These are phyloP conservation scores for Pipistrellus pipistrellus DNA, from an alignment of 2,797 vertebrate species.

Conservation along the genomic window DNA sequence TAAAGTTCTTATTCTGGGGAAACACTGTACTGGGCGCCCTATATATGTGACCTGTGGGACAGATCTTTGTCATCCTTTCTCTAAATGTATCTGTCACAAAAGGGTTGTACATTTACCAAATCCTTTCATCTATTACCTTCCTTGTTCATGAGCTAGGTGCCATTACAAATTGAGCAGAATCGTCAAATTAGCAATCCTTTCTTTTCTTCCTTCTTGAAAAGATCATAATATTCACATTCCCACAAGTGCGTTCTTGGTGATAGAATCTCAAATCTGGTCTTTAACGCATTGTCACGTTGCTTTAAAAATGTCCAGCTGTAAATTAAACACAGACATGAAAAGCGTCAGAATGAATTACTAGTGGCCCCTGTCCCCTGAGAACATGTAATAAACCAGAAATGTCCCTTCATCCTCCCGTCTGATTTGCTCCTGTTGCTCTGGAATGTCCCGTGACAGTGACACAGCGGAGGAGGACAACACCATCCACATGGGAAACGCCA, in stretches of 20 bases:
- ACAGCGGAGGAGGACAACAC: constrained; percentile 95
- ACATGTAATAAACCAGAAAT: background rate
- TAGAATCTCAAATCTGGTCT: background rate
- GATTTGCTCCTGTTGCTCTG: constrained; percentile 72
- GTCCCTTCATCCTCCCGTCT: background rate
- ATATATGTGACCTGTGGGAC: background rate
- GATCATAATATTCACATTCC: background rate
- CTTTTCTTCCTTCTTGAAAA: background rate
- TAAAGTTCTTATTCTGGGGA: background rate
- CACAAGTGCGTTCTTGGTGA: background rate
- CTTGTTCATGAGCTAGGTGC: background rate
- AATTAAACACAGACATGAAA: background rate
- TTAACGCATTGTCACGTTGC: background rate
- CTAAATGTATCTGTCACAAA: background rate
- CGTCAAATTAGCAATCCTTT: background rate
- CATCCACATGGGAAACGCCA: constrained; percentile 97
- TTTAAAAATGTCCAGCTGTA: background rate
- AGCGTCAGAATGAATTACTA: background rate
- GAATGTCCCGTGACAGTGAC: constrained; percentile 86
- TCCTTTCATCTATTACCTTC: background rate
- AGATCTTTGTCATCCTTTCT: background rate
- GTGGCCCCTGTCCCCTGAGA: background rate
- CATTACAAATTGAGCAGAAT: background rate
- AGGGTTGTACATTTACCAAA: background rate
- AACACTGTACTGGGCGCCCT: background rate